phyloP scores from a whole-genome alignment of 2,888 invertebrate species.

The Crocallis elinguaria region DNA sequence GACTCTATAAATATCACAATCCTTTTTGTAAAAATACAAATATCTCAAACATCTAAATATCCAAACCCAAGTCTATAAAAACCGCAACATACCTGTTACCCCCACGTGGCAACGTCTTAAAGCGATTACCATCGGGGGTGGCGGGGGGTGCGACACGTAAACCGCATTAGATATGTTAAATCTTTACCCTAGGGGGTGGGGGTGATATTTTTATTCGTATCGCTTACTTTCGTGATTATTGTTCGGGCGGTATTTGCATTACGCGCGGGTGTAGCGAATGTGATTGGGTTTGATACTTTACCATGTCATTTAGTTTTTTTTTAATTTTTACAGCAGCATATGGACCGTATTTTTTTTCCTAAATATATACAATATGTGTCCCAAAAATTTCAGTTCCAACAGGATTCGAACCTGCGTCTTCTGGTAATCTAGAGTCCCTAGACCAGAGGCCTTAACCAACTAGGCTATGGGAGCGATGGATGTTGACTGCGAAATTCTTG shows the following conservation, averaged over 20 bases:
- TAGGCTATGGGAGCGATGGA: too few species aligned
- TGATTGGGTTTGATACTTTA: constrained; percentile 46
- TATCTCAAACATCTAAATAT: neutral
- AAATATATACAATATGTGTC: too few species aligned
- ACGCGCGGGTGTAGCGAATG: constrained; percentile 39
- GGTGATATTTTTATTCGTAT: constrained; percentile 81
- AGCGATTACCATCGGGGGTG: constrained; percentile 73
- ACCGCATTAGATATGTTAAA: constrained; percentile 84
- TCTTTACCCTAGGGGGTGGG: constrained; percentile 64
- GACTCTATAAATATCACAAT: neutral
- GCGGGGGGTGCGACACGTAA: constrained; percentile 64
- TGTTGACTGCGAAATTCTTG: too few species aligned
- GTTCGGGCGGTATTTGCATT: constrained; percentile 79
- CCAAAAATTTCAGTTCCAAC: too few species aligned
- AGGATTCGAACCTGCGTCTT: too few species aligned
- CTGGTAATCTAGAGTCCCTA: too few species aligned
- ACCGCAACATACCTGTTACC: constrained; percentile 44
- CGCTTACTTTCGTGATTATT: constrained; percentile 83
- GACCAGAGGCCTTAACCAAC: too few species aligned
- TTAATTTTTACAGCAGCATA: too few species aligned
- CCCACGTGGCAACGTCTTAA: constrained; percentile 74
- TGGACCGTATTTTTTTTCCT: too few species aligned
- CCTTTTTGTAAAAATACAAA: neutral
- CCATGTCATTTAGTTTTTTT: neutral
- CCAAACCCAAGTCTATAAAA: constrained; percentile 17